Conservation (phyloP, 2,113 vertebrate species). For the Oceanites oceanicus region DNA sequence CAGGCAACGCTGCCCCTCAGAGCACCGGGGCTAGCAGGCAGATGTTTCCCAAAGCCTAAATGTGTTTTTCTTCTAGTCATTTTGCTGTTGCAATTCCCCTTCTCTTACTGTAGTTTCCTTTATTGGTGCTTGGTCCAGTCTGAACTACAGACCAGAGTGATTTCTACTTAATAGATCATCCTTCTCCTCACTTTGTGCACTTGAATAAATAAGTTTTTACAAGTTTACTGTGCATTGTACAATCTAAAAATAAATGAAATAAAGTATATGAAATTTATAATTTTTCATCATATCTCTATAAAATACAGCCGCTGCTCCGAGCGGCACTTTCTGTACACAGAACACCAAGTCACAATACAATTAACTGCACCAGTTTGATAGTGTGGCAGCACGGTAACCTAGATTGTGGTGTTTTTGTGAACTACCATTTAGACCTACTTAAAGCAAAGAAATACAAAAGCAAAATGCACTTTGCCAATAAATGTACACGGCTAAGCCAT, state of each 20-base stretch:
- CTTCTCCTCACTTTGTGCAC: constrained; percentile 27
- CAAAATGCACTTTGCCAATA: background rate
- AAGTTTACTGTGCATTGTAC: constrained; percentile 65
- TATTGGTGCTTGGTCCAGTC: background rate
- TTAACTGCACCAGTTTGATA: background rate
- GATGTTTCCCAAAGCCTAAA: background rate
- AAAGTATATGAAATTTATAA: constrained; percentile 49
- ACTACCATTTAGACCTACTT: background rate
- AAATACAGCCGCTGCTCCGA: constrained; percentile 48
- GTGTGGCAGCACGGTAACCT: background rate
- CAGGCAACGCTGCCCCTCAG: background rate
- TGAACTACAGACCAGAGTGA: background rate
- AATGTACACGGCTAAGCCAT: background rate
- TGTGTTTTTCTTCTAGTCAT: background rate
- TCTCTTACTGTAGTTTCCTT: background rate
- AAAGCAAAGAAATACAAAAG: constrained; percentile 25
- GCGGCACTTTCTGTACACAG: constrained; percentile 58
- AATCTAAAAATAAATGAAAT: constrained; percentile 68
- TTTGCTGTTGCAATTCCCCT: constrained; percentile 8
- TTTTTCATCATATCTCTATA: constrained; percentile 53
- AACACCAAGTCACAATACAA: constrained; percentile 10
- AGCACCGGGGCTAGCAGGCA: background rate
- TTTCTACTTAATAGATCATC: background rate
- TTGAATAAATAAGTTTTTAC: constrained; percentile 67
- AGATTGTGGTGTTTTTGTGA: constrained; percentile 21